A percentile compares a stretch with the other conserved stretches of the same genome.
phyloP scores from a whole-genome alignment of 2,888 invertebrate genomes.

The Hemithea aestivaria region DNA sequence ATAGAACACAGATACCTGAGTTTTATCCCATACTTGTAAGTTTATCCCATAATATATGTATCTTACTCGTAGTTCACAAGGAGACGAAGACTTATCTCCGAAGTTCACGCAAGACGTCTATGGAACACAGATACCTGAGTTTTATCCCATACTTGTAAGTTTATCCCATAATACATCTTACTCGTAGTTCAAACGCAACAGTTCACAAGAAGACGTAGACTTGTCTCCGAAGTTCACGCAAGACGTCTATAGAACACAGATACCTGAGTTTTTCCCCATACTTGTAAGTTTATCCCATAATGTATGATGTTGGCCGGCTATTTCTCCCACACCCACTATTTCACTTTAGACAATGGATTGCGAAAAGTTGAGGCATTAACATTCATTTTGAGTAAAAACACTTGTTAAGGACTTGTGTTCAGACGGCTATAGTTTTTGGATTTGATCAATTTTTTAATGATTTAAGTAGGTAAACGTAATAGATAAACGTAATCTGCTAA shows the following conservation, averaged over 20 bases:
- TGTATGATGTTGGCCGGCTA: too few relatives aligned
- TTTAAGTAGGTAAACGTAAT: too few relatives aligned
- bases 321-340: too few relatives aligned
- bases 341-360: too few relatives aligned
- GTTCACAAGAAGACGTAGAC: slow-evolving; percentile 90
- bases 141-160: slow-evolving; percentile 88
- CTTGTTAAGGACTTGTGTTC: too few relatives aligned
- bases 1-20: slow-evolving; percentile 89
- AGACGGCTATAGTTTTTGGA: too few relatives aligned
- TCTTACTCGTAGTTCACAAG: slow-evolving; percentile 85
- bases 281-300: slow-evolving; percentile 79
- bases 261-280: slow-evolving; percentile 90
- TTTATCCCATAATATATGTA: too few relatives aligned
- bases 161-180: too few relatives aligned
- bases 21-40: slow-evolving; percentile 89
- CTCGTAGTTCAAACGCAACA: slow-evolving; percentile 86
- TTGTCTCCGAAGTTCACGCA: slow-evolving; percentile 89
- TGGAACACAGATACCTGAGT: slow-evolving; percentile 88
- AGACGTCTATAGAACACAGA: slow-evolving; percentile 87
- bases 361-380: too few relatives aligned
- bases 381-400: too few relatives aligned
- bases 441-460: too few relatives aligned
- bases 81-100: slow-evolving; percentile 90
- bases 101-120: slow-evolving; percentile 90
- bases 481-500: too few relatives aligned